phyloP scores from a whole-genome alignment of 2,888 invertebrate species.

The Pseudanteris insignis region DNA sequence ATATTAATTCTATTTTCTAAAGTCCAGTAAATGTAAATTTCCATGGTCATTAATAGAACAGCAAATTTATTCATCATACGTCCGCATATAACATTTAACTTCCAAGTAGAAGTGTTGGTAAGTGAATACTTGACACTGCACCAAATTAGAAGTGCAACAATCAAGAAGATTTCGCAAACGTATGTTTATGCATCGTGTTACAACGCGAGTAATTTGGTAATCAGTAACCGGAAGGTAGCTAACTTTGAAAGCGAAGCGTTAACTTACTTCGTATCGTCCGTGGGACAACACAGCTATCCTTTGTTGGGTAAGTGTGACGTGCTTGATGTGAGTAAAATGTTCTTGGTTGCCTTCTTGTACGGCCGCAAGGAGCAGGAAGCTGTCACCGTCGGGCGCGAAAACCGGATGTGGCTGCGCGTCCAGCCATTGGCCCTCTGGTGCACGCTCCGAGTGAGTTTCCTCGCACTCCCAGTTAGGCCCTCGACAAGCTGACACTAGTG shows the following conservation, averaged over 20 bases:
- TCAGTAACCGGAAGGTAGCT: background rate
- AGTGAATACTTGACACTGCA: no score
- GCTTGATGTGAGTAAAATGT: conserved; percentile 88
- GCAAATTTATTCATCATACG: no score
- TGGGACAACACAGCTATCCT: conserved; percentile 86
- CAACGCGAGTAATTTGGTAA: background rate
- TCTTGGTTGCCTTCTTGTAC: conserved; percentile 86
- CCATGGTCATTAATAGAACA: no score
- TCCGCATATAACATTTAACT: no score
- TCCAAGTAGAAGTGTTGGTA: no score
- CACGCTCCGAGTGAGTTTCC: conserved; percentile 86
- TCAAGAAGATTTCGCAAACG: conserved; percentile 1
- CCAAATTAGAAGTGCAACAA: background rate
- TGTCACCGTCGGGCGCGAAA: conserved; percentile 84
- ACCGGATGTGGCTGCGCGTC: conserved; percentile 82
- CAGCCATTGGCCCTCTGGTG: conserved; percentile 85
- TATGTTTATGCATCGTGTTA: conserved; percentile 1
- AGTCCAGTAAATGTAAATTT: no score
- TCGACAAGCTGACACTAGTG: conserved; percentile 86
- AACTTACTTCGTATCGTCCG: conserved; percentile 81
- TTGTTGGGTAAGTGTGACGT: conserved; percentile 82
- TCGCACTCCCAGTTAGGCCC: conserved; percentile 85
- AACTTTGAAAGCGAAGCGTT: conserved; percentile 7
- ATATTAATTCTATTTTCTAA: no score
- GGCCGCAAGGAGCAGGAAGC: conserved; percentile 82